Evolutionary conservation across 2,797 vertebrate species (phyloP).

Genomic region (Prunella strophiata): DNA sequence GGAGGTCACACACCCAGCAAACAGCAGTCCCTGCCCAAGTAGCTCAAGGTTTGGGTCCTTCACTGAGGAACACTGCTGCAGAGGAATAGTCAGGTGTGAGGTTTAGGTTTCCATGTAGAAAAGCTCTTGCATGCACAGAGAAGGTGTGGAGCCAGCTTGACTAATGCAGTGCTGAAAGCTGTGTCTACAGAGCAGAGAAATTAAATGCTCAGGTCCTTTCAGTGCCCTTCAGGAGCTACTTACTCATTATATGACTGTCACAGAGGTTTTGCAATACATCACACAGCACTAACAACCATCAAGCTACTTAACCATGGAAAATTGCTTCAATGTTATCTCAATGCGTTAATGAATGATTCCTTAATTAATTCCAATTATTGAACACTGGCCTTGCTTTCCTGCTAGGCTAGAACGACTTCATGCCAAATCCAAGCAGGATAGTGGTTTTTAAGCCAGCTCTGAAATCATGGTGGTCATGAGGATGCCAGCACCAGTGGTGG

Average conservation of each 20-base stretch:
- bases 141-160: not conserved
- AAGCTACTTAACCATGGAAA: not conserved
- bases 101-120: not conserved
- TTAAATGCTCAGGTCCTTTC: not conserved
- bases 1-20: not conserved
- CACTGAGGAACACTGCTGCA: not conserved
- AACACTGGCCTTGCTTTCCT: not conserved
- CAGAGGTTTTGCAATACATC: not conserved
- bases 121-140: not conserved
- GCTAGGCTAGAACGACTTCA: not conserved
- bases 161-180: not conserved
- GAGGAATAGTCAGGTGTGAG: not conserved
- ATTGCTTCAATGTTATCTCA: not conserved
- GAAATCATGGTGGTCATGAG: not conserved
- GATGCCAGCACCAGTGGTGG: not conserved
- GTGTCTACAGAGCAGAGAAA: not conserved
- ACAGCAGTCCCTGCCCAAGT: not conserved
- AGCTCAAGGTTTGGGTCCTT: not conserved
- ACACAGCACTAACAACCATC: not conserved
- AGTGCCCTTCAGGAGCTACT: not conserved
- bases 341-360: not conserved
- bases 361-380: conserved; percentile 10
- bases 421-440: not conserved
- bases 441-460: not conserved
- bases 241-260: not conserved